Evolutionary conservation across 2,888 invertebrate species (phyloP), one percentile per base, ranked within the genome.

Genomic region (Adela reaumurella): DNA sequence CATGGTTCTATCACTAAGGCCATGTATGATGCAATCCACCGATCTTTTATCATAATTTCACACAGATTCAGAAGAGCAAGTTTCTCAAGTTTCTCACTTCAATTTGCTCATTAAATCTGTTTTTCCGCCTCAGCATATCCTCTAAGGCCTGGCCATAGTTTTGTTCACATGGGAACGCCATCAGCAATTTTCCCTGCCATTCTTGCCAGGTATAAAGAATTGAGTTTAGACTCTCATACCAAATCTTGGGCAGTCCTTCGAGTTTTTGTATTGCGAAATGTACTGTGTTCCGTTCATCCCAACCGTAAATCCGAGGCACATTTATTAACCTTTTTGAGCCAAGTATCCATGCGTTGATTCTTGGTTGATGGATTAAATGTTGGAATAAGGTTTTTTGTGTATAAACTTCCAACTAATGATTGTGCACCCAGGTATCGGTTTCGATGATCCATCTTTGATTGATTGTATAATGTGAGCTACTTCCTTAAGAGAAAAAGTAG

Each of bases 221-320:
- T 14, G 55, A 46, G 14, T 49, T 50, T 10, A 55, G 35, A 43
- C 52, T 50, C n/a, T 50, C 52, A 41, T 54, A 56, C 58, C 55
- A 57, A 2, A 17, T 50, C 43, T 56, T 53, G 20, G 58, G 57
- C 19, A 58, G 46, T 2, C 58, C 58, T 16, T 49, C 28, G 10
- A 59, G 52, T 54, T 58, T 59, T 17, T 55, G 53, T 51, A 57
- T 52, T 2, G 59, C 59, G 50, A 54, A 56, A 47, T 52, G 51
- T n/a, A 50, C 43, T 4, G 19, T 50, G 2, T 49, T 50, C 19
- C 46, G 46, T 8, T 55, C 54, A 28, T 53, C 54, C 54, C 55
- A 56, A 11, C 54, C 51, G 44, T 56, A 56, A 1, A 56, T n/a
- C 53, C 2, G 46, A 41, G 10, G 53, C 53, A 42, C 54, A 55